Evolutionary conservation across 2,888 invertebrate genomes (phyloP), one percentile per base, ranked within the genome.

Genomic region (Cephus pygmeus): DNA sequence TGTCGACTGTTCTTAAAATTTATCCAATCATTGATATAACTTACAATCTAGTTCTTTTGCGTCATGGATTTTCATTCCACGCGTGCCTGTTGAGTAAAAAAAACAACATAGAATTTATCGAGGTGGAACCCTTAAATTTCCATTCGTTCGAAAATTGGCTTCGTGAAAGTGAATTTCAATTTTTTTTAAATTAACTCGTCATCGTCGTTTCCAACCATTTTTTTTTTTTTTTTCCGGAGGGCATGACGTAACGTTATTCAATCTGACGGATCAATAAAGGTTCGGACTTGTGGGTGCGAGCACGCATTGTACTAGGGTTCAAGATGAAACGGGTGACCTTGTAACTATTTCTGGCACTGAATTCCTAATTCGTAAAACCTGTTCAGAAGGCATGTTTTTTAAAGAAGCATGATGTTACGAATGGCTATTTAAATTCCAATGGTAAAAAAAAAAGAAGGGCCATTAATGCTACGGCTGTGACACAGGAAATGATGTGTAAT

Each of bases 261-360:
- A 35, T 76, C 30, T 33, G 74, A 77, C 71, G 81, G 77, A 81
- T 82, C 81, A 76, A 81, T 81, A 80, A 71, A 77, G 77, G 76
- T 82, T 78, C 77, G 82, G 80, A 75, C 73, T 73, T 77, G 56
- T 12, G 79, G 76, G 73, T 76, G 71, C 34, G 69, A 68, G 79
- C 77, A 80, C 76, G 56, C 9, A 56, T 56, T 23, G 23, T 56
- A 56, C 56, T 56, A 56, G 56, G 56, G 56, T 56, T 56, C 56
- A 56, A 77, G 78, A 76, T 81, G 77, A 78, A 79, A 80, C 78
- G 79, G 80, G 81, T 83, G 86, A 87, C 86, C 86, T 87, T 87
- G 87, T 76, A 75, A 81, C 85, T 85, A 87, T 87, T 56, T 23
- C 23, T 23, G 56, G 56, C 56, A 23, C 56, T 56, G 23, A 56